Evolutionary conservation across 2,888 invertebrate genomes (phyloP), one percentile per base, ranked within the genome.

Genomic region (Netelia fuscicornis): DNA sequence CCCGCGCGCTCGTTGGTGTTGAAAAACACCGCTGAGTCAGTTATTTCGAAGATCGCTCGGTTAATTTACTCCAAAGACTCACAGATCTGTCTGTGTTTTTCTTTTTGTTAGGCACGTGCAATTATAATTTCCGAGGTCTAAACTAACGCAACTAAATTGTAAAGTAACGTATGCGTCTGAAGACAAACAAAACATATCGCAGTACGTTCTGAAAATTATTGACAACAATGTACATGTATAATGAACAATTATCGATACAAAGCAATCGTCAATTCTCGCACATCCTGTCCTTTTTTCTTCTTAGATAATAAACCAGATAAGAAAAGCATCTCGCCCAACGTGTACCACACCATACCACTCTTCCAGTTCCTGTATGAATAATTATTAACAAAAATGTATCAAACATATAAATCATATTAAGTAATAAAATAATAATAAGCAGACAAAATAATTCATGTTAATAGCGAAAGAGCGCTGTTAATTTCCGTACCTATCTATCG

Each of bases 401-500:
- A 62, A 54, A 65, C 48, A 42, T 6, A 74, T 70, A 82, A 82
- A 60, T 64, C 37, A 58, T 48, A 76, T 23, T 68, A 83, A 68
- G 64, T 72, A 30, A 79, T 71, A 68, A 83, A 74, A 70, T 64
- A 76, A 74, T 20, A 75, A 72, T 79, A 70, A 84, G 68, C 37
- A 71, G 64, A 74, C 17, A 44, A 44, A 58, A 56, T 56, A 65
- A 48, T 17, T 11, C 20, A 42, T 44, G 62, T 48, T 25, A 84
- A 81, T 62, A 84, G 42, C 67, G 25, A 74, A 74, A 68, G 52
- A 72, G 72, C 48, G 65, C 80, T 72, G 78, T 83, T 60, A 79
- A 56, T 84, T 83, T 83, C 75, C 91, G 86, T 92, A 92, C 92
- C 92, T 93, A 93, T 92, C 92, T 91, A 85, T 93, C 91, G 87